These are phyloP conservation scores for Melanaphis sacchari DNA, from an alignment of 1,140 invertebrate species.

Conservation along the genomic window DNA sequence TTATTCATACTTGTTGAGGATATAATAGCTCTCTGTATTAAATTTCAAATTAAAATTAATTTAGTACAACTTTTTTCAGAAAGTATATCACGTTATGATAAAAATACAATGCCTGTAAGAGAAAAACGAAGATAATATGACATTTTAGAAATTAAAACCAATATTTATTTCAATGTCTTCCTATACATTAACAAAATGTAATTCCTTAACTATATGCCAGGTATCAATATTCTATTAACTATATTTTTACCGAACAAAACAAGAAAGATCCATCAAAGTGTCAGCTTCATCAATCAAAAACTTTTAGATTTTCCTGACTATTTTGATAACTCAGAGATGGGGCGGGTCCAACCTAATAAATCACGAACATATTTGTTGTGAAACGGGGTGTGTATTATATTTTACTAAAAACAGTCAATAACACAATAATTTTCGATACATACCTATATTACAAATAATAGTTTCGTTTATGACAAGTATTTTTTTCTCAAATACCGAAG, in stretches of 20 bases:
- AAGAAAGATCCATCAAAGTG: neutral
- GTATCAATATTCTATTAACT: neutral
- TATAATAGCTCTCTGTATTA: slow-evolving; percentile 4
- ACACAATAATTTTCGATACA: neutral
- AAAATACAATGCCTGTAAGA: neutral
- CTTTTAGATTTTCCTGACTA: neutral
- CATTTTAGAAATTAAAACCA: neutral
- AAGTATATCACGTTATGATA: neutral
- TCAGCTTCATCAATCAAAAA: slow-evolving; percentile 10
- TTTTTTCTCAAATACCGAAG: neutral
- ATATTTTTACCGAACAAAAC: neutral
- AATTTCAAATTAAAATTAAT: slow-evolving; percentile 10
- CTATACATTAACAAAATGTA: neutral
- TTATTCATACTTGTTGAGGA: neutral
- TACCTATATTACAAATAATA: neutral
- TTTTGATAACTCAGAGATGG: neutral
- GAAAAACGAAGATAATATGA: neutral
- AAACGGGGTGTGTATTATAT: neutral
- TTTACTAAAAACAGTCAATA: neutral
- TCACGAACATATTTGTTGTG: neutral
- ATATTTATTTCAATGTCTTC: neutral
- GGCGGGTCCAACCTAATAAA: neutral
- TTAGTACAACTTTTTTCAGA: neutral
- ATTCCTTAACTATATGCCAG: neutral
- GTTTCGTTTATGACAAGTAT: neutral